These are phyloP conservation scores for Bellardia bayeri DNA, from an alignment of 2,888 invertebrate species.

Conservation along the genomic window DNA sequence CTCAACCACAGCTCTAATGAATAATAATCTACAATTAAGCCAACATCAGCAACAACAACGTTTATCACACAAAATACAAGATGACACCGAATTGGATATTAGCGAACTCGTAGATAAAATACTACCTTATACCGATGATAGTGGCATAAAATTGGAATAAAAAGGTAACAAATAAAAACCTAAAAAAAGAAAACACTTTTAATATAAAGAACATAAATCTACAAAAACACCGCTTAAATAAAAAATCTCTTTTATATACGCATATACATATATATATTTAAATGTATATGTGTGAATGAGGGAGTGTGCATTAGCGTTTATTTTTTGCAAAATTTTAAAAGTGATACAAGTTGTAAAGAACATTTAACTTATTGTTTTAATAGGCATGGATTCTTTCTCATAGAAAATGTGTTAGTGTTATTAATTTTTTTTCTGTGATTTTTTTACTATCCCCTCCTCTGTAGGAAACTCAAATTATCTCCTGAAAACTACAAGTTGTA, in stretches of 20 bases:
- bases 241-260: slow-evolving; percentile 21
- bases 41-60: slow-evolving; percentile 62
- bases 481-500: slow-evolving; percentile 44
- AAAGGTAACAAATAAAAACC: slow-evolving; percentile 65
- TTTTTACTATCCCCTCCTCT: slow-evolving; percentile 57
- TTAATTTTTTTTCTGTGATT: slow-evolving; percentile 66
- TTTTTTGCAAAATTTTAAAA: slow-evolving; percentile 52
- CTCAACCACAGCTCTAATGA: slow-evolving; percentile 43
- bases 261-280: slow-evolving; percentile 7
- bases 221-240: slow-evolving; percentile 34
- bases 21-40: slow-evolving; percentile 45
- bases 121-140: slow-evolving; percentile 84
- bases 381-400: slow-evolving; percentile 52
- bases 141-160: slow-evolving; percentile 80
- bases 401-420: slow-evolving; percentile 57
- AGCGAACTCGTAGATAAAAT: slow-evolving; percentile 85
- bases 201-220: slow-evolving; percentile 10
- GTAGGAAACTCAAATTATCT: slow-evolving; percentile 57
- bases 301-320: slow-evolving; percentile 56
- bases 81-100: slow-evolving; percentile 87
- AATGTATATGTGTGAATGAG: slow-evolving; percentile 30
- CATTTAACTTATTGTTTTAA: slow-evolving; percentile 21
- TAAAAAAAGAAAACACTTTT: slow-evolving; percentile 42
- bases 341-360: slow-evolving; percentile 47
- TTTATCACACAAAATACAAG: slow-evolving; percentile 72